Evolutionary conservation across 2,797 vertebrate species (phyloP), one percentile per base, ranked within the genome.

Genomic region (Sparidentex hasta): DNA sequence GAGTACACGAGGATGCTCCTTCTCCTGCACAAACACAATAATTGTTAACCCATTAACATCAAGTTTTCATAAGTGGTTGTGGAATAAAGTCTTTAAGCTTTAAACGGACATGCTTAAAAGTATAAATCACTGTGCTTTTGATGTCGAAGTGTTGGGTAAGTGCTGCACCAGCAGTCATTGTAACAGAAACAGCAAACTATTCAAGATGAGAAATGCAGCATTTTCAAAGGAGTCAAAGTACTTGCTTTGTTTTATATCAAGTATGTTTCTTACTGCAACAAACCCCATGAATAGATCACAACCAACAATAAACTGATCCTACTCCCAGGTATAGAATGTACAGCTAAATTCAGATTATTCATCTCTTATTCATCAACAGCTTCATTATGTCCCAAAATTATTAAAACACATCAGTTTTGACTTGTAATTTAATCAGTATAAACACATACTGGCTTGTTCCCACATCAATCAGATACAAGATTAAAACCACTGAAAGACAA

Each of bases 1-100:
- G 79, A 99, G 95, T 27, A 95, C 84, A 33, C 96, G 95, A 13
- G 98, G 98, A 88, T 99, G 96, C 55, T 97, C 95, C 63, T 92
- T 94, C 51, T 97, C 96, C 97, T 99, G 82, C 3, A 79, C 25
- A 74, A 2, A 82, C 11, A 74, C 21, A 59, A 7, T 13, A 33
- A 16, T 9, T 3, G 20, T 67, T 16, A 33, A 25, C 12, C 3
- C 21, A 12, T 4, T 62, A 5, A 25, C 4, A 27, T 41, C 21
- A 29, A 16, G 29, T 65, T 66, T 23, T 14, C 7, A 43, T 47
- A 1, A 50, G 63, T 63, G 12, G 11, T 46, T 25, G 3, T 51
- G 23, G 55, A 41, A 29, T 23, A 23, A 63, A 65, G 21, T 20
- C 2, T 5, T 41, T 33, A 1, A 43, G 29, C 7, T 52, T 57